These are phyloP conservation scores for Orthosia incerta DNA, from an alignment of 2,888 invertebrate species.

Conservation along the genomic window DNA sequence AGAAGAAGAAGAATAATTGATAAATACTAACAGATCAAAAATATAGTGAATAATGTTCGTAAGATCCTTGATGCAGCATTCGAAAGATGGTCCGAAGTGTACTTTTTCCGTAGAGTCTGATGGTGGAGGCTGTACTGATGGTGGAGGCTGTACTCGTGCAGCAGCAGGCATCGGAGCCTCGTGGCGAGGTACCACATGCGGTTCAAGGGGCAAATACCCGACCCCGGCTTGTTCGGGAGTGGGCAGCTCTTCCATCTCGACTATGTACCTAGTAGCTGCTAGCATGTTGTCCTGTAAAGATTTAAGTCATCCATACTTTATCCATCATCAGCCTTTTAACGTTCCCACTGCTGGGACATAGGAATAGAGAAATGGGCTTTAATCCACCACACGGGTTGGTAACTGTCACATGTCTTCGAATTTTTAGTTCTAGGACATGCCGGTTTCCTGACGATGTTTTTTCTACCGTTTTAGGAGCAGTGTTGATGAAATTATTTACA, in stretches of 20 bases:
- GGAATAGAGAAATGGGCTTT: too few species aligned
- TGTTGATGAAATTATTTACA: too few species aligned
- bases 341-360: too few species aligned
- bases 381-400: too few species aligned
- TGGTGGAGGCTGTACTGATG: rapidly evolving
- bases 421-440: too few species aligned
- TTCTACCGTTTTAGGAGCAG: too few species aligned
- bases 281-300: conserved; percentile 84
- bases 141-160: rapidly evolving
- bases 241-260: conserved; percentile 72
- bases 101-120: conserved; percentile 68
- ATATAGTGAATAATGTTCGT: conserved; percentile 86
- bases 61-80: conserved; percentile 81
- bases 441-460: too few species aligned
- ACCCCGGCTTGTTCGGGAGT: conserved; percentile 79
- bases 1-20: background rate
- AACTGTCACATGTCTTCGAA: too few species aligned
- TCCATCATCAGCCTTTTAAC: too few species aligned
- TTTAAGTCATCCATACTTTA: background rate
- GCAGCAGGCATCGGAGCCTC: background rate
- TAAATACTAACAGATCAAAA: conserved; percentile 80
- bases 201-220: conserved; percentile 72
- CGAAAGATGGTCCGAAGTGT: conserved; percentile 75
- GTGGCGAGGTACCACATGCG: background rate
- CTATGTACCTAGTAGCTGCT: conserved; percentile 78